Conservation (phyloP, 2,888 invertebrate genomes). For the Folsomia candida region DNA sequence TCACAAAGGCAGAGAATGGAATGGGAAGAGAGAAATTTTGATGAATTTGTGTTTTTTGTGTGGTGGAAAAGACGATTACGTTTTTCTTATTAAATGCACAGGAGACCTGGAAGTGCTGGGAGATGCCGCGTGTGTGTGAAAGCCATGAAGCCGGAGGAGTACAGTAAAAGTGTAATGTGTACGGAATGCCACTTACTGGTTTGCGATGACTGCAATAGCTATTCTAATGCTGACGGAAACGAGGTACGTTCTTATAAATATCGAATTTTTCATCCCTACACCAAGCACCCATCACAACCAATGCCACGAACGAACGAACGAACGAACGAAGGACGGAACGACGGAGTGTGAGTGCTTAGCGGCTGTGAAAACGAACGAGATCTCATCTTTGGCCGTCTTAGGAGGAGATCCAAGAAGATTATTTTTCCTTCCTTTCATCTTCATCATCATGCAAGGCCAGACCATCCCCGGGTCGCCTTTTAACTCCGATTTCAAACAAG, state of each 20-base stretch:
- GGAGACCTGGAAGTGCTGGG: constrained; percentile 62
- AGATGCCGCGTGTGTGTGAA: constrained; percentile 82
- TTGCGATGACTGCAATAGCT: constrained; percentile 90
- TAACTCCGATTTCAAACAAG: background rate
- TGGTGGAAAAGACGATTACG: constrained; percentile 13
- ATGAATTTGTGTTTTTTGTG: constrained; percentile 5
- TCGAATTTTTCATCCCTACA: constrained; percentile 7
- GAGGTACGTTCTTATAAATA: constrained; percentile 60
- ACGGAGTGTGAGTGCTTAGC: too few relatives aligned
- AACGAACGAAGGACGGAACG: too few relatives aligned
- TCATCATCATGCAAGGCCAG: background rate
- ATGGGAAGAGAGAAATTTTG: constrained; percentile 5
- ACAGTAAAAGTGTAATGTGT: constrained; percentile 81
- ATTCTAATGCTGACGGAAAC: constrained; percentile 80
- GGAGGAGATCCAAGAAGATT: constrained; percentile 6
- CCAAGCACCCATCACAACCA: background rate
- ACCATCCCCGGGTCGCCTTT: background rate
- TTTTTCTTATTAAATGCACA: constrained; percentile 27
- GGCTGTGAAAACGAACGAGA: too few relatives aligned
- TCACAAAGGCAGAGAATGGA: too few relatives aligned
- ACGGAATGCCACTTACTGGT: constrained; percentile 86
- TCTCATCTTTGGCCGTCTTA: constrained; percentile 6
- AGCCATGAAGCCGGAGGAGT: constrained; percentile 83
- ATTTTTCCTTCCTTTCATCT: constrained; percentile 9
- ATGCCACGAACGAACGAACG: too few relatives aligned